These are phyloP conservation scores for Phaetusa simplex DNA, from an alignment of 2,113 vertebrate genomes.

Conservation along the genomic window DNA sequence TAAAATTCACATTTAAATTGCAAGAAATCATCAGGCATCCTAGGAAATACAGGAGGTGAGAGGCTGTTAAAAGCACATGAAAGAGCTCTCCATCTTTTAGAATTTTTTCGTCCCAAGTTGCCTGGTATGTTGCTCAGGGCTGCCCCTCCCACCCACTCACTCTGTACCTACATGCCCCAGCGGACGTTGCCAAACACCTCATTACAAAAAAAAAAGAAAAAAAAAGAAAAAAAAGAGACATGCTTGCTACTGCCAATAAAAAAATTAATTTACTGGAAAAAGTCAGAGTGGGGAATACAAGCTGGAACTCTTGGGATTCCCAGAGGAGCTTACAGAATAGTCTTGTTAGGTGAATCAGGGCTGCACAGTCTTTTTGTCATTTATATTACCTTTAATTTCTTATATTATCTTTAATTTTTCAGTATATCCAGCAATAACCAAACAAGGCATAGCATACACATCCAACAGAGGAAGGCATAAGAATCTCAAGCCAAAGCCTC, in stretches of 20 bases:
- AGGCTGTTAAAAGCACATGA: background rate
- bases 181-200: conserved; percentile 16
- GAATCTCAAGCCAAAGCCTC: background rate
- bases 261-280: background rate
- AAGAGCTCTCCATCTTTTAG: background rate
- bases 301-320: background rate
- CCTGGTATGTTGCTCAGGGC: conserved; percentile 46
- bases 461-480: background rate
- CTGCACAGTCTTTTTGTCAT: background rate
- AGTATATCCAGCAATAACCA: background rate
- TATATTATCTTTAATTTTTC: background rate
- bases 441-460: background rate
- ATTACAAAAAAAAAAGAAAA: background rate
- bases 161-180: conserved; percentile 27
- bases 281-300: background rate
- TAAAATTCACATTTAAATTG: background rate
- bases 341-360: background rate
- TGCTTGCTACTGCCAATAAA: background rate
- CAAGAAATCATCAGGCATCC: background rate
- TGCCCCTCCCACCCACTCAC: conserved; percentile 1
- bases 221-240: background rate
- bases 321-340: background rate
- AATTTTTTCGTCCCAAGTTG: background rate
- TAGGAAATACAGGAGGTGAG: background rate
- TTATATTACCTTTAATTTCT: background rate